phyloP scores from a whole-genome alignment of 2,113 vertebrate genomes.

The Charina bottae region DNA sequence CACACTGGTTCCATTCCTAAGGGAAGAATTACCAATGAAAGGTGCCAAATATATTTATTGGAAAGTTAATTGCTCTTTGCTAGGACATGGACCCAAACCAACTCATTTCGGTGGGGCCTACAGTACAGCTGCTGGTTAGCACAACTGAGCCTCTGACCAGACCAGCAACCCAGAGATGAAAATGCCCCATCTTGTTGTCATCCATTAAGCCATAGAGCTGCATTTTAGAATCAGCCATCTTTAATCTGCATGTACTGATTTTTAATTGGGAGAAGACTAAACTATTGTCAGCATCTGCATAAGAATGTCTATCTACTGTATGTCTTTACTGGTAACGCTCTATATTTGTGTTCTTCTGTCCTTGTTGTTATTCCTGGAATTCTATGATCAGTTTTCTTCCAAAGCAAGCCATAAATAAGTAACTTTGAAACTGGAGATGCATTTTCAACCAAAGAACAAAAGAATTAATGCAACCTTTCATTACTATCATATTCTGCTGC shows the following conservation, averaged over 20 bases:
- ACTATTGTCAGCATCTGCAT: neutral
- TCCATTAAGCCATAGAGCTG: neutral
- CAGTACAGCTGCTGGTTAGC: neutral
- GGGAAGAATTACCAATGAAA: neutral
- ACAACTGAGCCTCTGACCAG: fast-evolving
- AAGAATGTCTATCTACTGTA: fast-evolving
- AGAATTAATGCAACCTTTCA: fast-evolving
- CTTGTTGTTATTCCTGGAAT: neutral
- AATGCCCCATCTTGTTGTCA: neutral
- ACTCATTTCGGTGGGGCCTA: neutral
- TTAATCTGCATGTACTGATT: conserved; percentile 10
- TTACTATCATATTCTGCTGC: neutral
- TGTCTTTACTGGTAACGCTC: neutral
- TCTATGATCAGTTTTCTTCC: neutral
- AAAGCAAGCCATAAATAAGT: neutral
- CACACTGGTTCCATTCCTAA: fast-evolving
- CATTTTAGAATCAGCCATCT: neutral
- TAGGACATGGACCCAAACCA: conserved; percentile 20
- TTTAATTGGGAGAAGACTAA: neutral
- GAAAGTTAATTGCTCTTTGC: neutral
- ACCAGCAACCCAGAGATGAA: neutral
- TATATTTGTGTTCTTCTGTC: neutral
- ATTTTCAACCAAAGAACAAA: neutral
- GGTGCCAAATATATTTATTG: neutral
- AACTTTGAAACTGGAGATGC: neutral